Base-by-base conservation (phyloP, 1,140 invertebrate genomes). In the Homarus americanus region DNA sequence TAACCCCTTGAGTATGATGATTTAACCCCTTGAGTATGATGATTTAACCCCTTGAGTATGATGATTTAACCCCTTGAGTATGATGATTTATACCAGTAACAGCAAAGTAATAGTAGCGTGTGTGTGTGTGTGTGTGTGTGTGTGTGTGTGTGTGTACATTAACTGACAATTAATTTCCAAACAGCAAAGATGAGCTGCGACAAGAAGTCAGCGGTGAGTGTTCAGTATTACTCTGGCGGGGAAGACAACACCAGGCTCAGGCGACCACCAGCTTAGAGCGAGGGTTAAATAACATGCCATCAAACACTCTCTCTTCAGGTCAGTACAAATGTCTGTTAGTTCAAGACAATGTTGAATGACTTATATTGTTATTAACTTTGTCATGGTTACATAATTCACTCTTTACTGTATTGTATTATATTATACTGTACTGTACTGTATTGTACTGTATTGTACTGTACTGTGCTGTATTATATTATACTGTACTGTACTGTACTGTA, bases 381-480 rank as follows among this genome's bases (percentile, higher is more conserved):
- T n/a, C n/a, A n/a, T n/a, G n/a, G n/a, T n/a, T n/a, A n/a, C n/a
- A n/a, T n/a, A n/a, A n/a, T n/a, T n/a, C n/a, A n/a, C n/a, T n/a
- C 38, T 84, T 1, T 88, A 91, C 79, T 92, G 82, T 84, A 91
- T 85, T 92, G 58, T 79, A 87, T 53, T 73, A 82, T 75, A 90
- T 15, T 92, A 66, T 82, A 90, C 79, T 91, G 78, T 93, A 91
- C 78, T 93, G 91, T 92, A 92, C 91, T 92, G 85, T 93, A 92
- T 76, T 92, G 58, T 89, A 87, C 86, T 87, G 40, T 87, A 78
- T 1, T 92, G 73, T 41, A 91, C 73, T 82, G 66, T 83, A 86
- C 58, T 92, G 63, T 91, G 83, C 90, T 92, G 85, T 91, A 87
- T 86, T 92, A 75, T 92, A 82, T 82, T 91, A 80, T 87, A 92